Percentiles rank a stretch among this genome's conserved stretches.
Evolutionary conservation across 92 coral and sea anemone species (phyloP).

Genomic region (Porites cylindrica): DNA sequence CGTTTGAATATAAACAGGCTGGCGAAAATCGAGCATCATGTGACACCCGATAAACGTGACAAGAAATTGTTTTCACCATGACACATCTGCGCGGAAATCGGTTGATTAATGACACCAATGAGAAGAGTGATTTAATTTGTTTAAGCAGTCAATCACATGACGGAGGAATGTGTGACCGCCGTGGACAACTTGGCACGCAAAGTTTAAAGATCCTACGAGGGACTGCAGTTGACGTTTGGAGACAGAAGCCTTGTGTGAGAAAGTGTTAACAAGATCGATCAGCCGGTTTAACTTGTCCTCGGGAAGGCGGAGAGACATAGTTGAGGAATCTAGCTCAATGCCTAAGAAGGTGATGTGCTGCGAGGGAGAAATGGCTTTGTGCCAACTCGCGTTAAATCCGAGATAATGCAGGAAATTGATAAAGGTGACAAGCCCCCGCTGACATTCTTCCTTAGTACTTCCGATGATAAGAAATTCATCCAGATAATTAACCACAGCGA

Average conservation of each 20-base stretch:
- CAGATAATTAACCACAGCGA: background rate
- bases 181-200: background rate
- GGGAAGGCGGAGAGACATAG: slow-evolving; percentile 12
- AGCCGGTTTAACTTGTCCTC: background rate
- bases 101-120: slow-evolving; percentile 2
- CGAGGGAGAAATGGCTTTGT: background rate
- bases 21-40: slow-evolving; percentile 33
- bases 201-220: background rate
- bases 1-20: background rate
- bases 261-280: background rate
- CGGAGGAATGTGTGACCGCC: background rate
- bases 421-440: background rate
- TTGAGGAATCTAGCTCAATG: background rate
- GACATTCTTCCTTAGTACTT: too few species aligned
- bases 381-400: slow-evolving; percentile 16
- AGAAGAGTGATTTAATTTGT: background rate
- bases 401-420: slow-evolving; percentile 8
- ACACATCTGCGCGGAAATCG: background rate
- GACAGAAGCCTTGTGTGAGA: background rate
- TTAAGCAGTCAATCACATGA: background rate
- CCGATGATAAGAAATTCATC: background rate
- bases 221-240: background rate
- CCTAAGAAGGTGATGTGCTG: slow-evolving; percentile 2
- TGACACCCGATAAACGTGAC: slow-evolving; percentile 24
- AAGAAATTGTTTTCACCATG: slow-evolving; percentile 11